Base-by-base conservation (phyloP, 2,113 vertebrate species). In the Microtus pennsylvanicus region DNA sequence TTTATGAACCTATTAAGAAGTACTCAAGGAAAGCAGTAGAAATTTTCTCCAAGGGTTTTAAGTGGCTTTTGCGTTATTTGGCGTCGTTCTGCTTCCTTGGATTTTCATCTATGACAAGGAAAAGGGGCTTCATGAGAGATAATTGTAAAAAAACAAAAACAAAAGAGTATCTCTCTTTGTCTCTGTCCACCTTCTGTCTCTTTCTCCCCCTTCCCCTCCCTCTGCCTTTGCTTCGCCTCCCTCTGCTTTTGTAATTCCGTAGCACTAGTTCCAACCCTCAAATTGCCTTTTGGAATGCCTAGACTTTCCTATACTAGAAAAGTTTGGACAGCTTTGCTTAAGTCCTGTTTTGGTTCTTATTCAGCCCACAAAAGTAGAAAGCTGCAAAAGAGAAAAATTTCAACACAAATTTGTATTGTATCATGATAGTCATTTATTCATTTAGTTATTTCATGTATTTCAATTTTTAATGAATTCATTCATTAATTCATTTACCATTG, bases 291-390 rank as follows among this genome's bases (percentile, higher is more conserved):
- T 96, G 33, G 76, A 52, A 83, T 75, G 3, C 21, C 33, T 58
- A 50, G 52, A 90, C 58, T 52, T 76, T 69, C 58, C 38, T 90
- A 92, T 87, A 88, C 89, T 92, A 83, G 65, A 90, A 78, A 16
- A 94, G 13, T 75, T 63, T 87, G 16, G 26, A 58, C 21, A 77
- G 35, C 42, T 47, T 95, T 92, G 3, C 61, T 21, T 94, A 81
- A 86, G 80, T 88, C 70, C 50, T 80, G 80, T 95, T 65, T 87
- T 94, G 63, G 12, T 89, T 96, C 61, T 96, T 96, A 50, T 61
- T 72, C 42, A 97, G 55, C 5, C 10, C 74, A 81, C n/a, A 81
- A n/a, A 21, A 5, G 21, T 93, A 81, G 88, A 4, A 86, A 91
- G 3, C 69, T 89, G 9, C 78, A 80, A 76, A 67, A 74, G 47